phyloP scores from a whole-genome alignment of 2,113 vertebrate genomes.

The Hemiprocne comata region DNA sequence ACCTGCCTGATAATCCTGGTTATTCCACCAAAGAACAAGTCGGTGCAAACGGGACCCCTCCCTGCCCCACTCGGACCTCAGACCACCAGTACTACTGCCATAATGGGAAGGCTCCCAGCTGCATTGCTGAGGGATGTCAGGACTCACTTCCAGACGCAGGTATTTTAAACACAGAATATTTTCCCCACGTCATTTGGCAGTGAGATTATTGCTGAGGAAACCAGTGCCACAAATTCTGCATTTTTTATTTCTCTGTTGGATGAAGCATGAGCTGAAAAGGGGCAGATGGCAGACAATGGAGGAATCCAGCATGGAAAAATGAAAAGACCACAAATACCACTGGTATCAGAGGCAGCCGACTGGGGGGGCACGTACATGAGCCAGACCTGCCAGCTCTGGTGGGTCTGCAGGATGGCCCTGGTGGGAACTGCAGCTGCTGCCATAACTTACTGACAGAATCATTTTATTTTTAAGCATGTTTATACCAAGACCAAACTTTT shows the following conservation, averaged over 20 bases:
- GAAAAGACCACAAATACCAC: neutral
- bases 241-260: neutral
- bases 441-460: fast-evolving
- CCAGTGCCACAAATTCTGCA: neutral
- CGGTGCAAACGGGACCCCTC: neutral
- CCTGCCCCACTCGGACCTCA: fast-evolving
- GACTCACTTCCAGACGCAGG: neutral
- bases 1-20: fast-evolving
- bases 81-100: neutral
- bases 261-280: neutral
- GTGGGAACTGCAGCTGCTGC: neutral
- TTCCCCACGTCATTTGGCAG: neutral
- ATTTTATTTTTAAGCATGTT: neutral
- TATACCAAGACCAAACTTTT: neutral
- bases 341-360: fast-evolving
- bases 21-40: neutral
- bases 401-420: neutral
- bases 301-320: neutral
- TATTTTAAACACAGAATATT: neutral
- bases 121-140: neutral
- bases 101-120: fast-evolving
- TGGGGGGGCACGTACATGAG: neutral
- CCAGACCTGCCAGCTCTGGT: neutral
- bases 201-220: slow-evolving; percentile 14
- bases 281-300: neutral